Conservation (phyloP, 2,888 invertebrate species). For the Penaeus monodon region DNA sequence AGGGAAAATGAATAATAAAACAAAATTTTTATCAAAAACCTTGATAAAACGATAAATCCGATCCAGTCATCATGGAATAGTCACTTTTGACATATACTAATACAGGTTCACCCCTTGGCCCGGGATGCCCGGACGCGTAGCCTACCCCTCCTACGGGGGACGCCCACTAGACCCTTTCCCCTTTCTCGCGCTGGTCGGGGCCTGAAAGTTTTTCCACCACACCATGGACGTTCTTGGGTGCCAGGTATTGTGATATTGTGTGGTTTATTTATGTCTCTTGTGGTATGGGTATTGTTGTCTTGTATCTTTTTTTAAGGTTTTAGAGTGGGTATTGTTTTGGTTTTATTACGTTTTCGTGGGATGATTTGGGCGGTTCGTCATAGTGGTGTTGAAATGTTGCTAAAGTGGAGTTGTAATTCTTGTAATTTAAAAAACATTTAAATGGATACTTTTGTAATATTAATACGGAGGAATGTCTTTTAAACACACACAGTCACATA, state of each 20-base stretch:
- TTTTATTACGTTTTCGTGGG: neutral
- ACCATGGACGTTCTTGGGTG: slow-evolving; percentile 47
- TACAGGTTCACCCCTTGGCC: slow-evolving; percentile 79
- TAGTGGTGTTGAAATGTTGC: neutral
- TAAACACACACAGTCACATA: neutral
- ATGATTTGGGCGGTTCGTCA: neutral
- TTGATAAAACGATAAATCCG: too few relatives aligned
- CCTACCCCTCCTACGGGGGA: slow-evolving; percentile 78
- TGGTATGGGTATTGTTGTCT: too few relatives aligned
- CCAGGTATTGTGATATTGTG: slow-evolving; percentile 25
- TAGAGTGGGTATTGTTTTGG: too few relatives aligned
- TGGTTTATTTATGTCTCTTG: neutral
- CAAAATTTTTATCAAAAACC: too few relatives aligned
- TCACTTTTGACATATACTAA: neutral
- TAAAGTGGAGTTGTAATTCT: neutral
- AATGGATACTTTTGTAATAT: neutral
- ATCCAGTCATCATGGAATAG: neutral
- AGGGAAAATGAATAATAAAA: too few relatives aligned
- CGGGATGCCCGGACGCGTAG: slow-evolving; percentile 82
- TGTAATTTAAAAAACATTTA: neutral
- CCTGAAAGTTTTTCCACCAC: slow-evolving; percentile 89
- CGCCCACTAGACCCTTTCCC: slow-evolving; percentile 80
- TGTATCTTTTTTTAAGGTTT: neutral
- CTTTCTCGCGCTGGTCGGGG: slow-evolving; percentile 79
- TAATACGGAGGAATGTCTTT: neutral